Conservation (phyloP, 2,888 invertebrate genomes). For the Folsomia candida region DNA sequence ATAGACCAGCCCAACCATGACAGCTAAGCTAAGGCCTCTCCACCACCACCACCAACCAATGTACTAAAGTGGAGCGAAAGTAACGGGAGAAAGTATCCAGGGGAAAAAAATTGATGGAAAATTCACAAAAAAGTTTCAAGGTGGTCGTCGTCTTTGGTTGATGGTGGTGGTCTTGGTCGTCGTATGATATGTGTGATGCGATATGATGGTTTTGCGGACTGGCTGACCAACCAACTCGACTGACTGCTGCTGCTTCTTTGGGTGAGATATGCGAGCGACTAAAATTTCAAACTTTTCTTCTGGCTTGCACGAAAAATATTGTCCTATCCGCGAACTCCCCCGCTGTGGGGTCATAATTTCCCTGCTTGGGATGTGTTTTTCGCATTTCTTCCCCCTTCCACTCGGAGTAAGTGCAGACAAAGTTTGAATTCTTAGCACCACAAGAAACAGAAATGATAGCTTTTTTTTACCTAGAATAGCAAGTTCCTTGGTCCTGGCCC, state of each 20-base stretch:
- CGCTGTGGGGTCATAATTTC: neutral
- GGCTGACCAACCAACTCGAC: no score
- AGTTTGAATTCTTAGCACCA: no score
- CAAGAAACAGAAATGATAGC: neutral
- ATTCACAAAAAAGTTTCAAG: neutral
- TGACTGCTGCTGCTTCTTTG: no score
- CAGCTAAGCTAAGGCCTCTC: neutral
- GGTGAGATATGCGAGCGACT: neutral
- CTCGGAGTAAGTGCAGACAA: neutral
- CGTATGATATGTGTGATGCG: no score
- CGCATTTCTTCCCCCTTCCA: neutral
- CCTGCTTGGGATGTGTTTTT: neutral
- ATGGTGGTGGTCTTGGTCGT: no score
- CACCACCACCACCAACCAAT: neutral
- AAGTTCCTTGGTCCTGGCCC: conserved; percentile 47
- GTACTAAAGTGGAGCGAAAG: neutral
- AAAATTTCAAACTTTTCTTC: neutral
- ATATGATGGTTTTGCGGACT: no score
- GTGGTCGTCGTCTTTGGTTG: no score
- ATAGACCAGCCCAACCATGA: neutral
- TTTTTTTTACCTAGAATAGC: conserved; percentile 36
- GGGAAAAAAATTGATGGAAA: neutral
- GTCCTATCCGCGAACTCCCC: neutral
- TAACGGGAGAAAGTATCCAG: neutral
- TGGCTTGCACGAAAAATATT: neutral